These are phyloP conservation scores for Netelia virgata DNA, from an alignment of 2,888 invertebrate species.

Conservation along the genomic window DNA sequence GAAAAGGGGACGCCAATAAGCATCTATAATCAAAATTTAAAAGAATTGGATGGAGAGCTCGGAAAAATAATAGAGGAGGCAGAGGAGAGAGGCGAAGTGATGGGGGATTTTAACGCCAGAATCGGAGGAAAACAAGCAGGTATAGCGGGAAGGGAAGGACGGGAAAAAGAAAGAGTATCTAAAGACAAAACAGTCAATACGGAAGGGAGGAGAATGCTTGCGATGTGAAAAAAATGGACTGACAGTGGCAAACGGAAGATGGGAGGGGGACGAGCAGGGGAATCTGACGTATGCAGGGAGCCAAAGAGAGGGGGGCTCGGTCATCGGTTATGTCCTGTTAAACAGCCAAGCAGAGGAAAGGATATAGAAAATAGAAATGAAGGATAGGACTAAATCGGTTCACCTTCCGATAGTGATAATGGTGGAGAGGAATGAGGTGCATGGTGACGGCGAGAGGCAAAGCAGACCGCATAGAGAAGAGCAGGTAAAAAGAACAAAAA, in stretches of 20 bases:
- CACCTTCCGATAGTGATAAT: slow-evolving; percentile 16
- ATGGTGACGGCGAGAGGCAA: background rate
- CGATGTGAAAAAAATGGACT: slow-evolving; percentile 23
- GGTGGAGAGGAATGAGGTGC: background rate
- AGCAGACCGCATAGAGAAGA: background rate
- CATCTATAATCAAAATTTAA: slow-evolving; percentile 10
- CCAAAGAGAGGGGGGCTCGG: slow-evolving; percentile 25
- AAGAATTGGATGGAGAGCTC: background rate
- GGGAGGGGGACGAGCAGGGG: slow-evolving; percentile 22
- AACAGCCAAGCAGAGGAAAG: background rate
- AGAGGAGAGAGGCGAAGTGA: slow-evolving; percentile 13
- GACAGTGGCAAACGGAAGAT: slow-evolving; percentile 28
- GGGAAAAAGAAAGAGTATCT: slow-evolving; percentile 1
- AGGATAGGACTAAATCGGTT: slow-evolving; percentile 33
- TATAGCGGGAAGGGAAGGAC: background rate
- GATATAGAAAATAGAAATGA: slow-evolving; percentile 9
- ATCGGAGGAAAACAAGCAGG: slow-evolving; percentile 12
- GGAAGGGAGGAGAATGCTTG: slow-evolving; percentile 17
- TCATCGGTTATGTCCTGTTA: slow-evolving; percentile 28
- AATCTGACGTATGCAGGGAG: slow-evolving; percentile 5
- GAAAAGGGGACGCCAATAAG: too few species aligned
- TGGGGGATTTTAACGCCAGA: slow-evolving; percentile 61
- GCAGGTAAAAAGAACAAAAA: background rate
- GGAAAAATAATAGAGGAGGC: background rate
- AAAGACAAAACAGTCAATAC: slow-evolving; percentile 20